These are phyloP conservation scores for Ciconia maguari DNA, from an alignment of 2,113 vertebrate species.

Conservation along the genomic window DNA sequence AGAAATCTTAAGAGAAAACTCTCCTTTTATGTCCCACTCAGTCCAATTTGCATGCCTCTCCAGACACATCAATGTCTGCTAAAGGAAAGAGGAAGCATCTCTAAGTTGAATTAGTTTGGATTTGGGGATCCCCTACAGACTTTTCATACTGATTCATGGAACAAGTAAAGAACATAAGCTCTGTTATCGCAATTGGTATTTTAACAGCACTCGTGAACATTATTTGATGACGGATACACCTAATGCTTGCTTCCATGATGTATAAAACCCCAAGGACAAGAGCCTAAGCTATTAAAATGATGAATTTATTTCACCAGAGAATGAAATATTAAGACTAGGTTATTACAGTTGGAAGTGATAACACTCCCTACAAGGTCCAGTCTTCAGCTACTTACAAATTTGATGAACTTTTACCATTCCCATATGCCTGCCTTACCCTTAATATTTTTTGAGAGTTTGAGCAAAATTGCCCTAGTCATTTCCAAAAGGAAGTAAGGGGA, in stretches of 20 bases:
- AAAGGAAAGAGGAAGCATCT: neutral
- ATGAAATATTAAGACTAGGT: neutral
- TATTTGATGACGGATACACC: neutral
- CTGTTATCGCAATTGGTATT: neutral
- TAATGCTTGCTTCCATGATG: neutral
- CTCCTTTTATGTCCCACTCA: neutral
- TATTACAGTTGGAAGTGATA: neutral
- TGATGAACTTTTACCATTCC: neutral
- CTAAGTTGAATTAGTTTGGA: neutral
- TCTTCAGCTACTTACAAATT: neutral
- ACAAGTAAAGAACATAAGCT: neutral
- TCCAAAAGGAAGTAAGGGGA: neutral
- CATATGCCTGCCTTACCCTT: neutral
- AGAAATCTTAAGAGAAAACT: neutral
- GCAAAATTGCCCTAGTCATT: neutral
- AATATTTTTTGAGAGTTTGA: neutral
- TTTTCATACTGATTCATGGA: neutral
- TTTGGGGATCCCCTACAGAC: neutral
- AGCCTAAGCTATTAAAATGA: neutral
- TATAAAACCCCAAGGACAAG: neutral
- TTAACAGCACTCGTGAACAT: neutral
- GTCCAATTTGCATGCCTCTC: neutral
- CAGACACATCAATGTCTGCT: neutral
- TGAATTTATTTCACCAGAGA: neutral
- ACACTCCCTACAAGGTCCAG: neutral